Evolutionary conservation across 2,888 invertebrate species (phyloP).

Genomic region (Meteorus cinctellus): DNA sequence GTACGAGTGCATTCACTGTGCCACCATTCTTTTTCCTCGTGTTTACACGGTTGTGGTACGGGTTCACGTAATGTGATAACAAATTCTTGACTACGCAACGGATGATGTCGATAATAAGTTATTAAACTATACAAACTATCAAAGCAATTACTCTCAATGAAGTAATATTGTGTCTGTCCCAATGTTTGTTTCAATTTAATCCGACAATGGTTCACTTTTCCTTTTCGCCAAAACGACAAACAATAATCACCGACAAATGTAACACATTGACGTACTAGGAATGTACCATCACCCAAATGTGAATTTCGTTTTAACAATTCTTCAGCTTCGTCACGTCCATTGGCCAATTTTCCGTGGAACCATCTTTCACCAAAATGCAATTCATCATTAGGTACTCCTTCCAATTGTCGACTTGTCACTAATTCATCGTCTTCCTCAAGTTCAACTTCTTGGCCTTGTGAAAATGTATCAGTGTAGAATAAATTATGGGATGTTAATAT

Average conservation of each 20-base stretch:
- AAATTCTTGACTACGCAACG: slow-evolving; percentile 92
- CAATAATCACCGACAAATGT: slow-evolving; percentile 98
- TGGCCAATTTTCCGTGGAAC: slow-evolving; percentile 92
- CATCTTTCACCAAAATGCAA: slow-evolving; percentile 93
- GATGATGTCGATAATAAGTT: slow-evolving; percentile 90
- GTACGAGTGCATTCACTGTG: slow-evolving; percentile 86
- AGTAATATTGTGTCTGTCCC: slow-evolving; percentile 91
- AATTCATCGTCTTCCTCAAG: slow-evolving; percentile 75
- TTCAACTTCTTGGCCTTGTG: slow-evolving; percentile 72
- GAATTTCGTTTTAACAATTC: slow-evolving; percentile 83
- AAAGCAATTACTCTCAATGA: slow-evolving; percentile 91
- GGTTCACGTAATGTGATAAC: slow-evolving; percentile 90
- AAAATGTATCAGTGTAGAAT: slow-evolving; percentile 86
- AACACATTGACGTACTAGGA: slow-evolving; percentile 93
- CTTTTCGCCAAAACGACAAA: slow-evolving; percentile 93
- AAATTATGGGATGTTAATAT: slow-evolving; percentile 91
- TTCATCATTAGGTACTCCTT: slow-evolving; percentile 87
- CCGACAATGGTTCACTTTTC: slow-evolving; percentile 92
- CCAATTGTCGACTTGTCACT: slow-evolving; percentile 39
- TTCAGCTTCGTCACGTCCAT: slow-evolving; percentile 84
- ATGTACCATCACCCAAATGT: slow-evolving; percentile 91
- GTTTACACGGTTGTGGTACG: slow-evolving; percentile 95
- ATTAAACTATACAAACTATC: slow-evolving; percentile 94
- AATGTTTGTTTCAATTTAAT: slow-evolving; percentile 92
- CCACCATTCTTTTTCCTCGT: slow-evolving; percentile 95